Evolutionary conservation across 1,140 invertebrate genomes (phyloP).

Genomic region (Heliconius hermathena): DNA sequence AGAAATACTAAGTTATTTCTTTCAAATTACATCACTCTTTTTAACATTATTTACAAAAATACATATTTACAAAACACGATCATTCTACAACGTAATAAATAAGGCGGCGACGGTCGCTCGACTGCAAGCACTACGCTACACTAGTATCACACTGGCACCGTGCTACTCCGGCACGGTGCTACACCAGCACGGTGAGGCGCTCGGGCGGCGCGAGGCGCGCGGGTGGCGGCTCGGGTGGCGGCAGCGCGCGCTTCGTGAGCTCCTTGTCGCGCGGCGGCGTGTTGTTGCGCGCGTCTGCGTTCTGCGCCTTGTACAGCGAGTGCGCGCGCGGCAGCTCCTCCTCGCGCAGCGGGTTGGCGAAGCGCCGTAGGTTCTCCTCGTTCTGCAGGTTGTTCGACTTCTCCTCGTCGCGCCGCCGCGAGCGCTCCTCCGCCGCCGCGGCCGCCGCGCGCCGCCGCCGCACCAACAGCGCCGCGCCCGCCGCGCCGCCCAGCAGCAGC

Average conservation of each 20-base stretch:
- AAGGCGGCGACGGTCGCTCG: conserved; percentile 38
- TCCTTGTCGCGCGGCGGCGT: conserved; percentile 90
- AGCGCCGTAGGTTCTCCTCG: conserved; percentile 91
- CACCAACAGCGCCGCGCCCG: conserved; percentile 74
- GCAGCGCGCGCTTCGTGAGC: conserved; percentile 87
- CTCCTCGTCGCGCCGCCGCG: conserved; percentile 89
- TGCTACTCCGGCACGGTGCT: not conserved
- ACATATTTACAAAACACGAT: conserved; percentile 70
- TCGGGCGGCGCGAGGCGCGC: conserved; percentile 69
- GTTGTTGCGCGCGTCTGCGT: conserved; percentile 89
- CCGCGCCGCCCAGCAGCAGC: conserved; percentile 73
- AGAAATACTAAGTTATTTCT: conserved; percentile 50
- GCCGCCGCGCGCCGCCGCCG: conserved; percentile 81
- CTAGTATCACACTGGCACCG: conserved; percentile 53
- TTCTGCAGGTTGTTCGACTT: conserved; percentile 95
- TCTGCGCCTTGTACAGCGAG: conserved; percentile 87
- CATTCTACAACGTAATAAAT: conserved; percentile 62
- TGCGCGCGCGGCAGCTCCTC: conserved; percentile 85
- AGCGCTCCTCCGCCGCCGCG: conserved; percentile 82
- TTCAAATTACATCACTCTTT: conserved; percentile 42
- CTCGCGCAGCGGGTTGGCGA: conserved; percentile 82
- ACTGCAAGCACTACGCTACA: conserved; percentile 31
- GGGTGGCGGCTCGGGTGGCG: conserved; percentile 66
- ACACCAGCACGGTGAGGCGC: conserved; percentile 73
- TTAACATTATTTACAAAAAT: conserved; percentile 74